Evolutionary conservation across 2,888 invertebrate species (phyloP), one percentile per base, ranked within the genome.

Genomic region (Rhopalosiphum nymphaeae): DNA sequence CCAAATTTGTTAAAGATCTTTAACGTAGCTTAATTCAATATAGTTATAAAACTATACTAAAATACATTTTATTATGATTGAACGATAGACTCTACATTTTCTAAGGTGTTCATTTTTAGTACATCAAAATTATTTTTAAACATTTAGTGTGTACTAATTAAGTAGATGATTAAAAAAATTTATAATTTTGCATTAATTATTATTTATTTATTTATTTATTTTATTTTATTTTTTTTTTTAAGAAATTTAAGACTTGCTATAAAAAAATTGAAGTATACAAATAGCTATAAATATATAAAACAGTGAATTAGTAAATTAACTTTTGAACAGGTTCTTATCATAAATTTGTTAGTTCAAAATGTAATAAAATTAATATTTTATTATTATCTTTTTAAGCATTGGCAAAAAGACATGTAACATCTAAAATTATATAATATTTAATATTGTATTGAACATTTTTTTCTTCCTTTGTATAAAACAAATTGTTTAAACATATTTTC

Each of bases 71-170:
- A 89, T 78, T 86, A 90, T 86, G 44, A 56, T 90, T 91, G 42
- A 94, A 91, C n/a, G 85, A 91, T 94, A 94, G 94, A 94, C 94
- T 94, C 85, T 13, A 36, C 57, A 94, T 42, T 86, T 94, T 94
- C 88, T 25, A 86, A 57, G 46, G 94, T 94, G 94, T 94, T 94
- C 91, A 93, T 93, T 93, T 93, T 49, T 87, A 92, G 49, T 89
- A 91, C 91, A 94, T 94, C 94, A 94, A 94, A 90, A 94, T 91
- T 94, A 90, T 87, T 90, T 90, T 94, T 94, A 49, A 78, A 89
- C 25, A 9, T 89, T 89, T 89, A 84, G 10, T 26, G 13, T 89
- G 29, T 53, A 90, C 25, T 26, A 67, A 61, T 42, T 85, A 87
- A 91, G 91, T 89, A 89, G 78, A 93, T 89, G 36, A 90, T 56